Percentiles rank a stretch among this genome's conserved stretches.
These are phyloP conservation scores for Theristus sp. DNA, from an alignment of 2,888 invertebrate genomes.

Conservation along the genomic window DNA sequence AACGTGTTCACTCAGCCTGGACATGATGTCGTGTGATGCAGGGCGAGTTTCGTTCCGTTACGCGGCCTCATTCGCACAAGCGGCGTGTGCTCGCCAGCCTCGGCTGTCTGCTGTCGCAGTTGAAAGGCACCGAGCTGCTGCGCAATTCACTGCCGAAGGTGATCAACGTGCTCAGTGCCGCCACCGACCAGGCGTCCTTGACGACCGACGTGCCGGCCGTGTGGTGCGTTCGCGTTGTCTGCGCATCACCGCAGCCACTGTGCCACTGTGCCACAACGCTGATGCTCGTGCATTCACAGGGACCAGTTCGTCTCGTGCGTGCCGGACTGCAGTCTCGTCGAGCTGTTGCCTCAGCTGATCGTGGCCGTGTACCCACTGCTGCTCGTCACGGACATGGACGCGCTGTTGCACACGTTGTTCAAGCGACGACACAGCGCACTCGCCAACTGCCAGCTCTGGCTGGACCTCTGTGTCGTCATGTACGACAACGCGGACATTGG, in stretches of 20 bases:
- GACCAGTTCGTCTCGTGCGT: background rate
- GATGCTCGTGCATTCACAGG: background rate
- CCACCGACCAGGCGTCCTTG: background rate
- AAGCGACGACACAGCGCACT: background rate
- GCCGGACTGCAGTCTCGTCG: background rate
- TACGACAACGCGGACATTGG: background rate
- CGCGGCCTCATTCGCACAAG: background rate
- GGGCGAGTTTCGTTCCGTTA: no score
- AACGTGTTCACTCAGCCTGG: no score
- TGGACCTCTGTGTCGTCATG: background rate
- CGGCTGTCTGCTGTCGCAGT: background rate
- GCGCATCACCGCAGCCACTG: background rate
- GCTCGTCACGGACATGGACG: background rate
- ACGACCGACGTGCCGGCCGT: background rate
- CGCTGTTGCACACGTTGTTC: background rate
- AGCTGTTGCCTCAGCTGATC: background rate
- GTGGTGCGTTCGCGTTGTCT: background rate
- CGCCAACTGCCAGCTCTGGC: background rate
- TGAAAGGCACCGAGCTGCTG: background rate
- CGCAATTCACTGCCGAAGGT: background rate
- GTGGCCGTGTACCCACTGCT: background rate
- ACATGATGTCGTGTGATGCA: no score
- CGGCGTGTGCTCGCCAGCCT: background rate
- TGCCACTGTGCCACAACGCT: background rate
- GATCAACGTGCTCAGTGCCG: background rate